Evolutionary conservation across 1,140 invertebrate species (phyloP).

Genomic region (Condylostylus longicornis): DNA sequence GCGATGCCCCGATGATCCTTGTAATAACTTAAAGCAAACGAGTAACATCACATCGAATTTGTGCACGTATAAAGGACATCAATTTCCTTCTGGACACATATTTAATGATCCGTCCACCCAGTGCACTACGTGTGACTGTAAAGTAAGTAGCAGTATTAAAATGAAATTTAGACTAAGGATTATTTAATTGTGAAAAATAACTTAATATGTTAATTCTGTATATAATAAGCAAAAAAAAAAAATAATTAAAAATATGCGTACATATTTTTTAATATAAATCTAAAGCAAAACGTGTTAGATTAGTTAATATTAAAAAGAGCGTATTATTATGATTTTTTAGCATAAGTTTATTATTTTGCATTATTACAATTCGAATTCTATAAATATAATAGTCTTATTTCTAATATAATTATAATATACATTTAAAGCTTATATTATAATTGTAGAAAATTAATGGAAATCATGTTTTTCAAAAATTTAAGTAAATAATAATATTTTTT

Average conservation of each 20-base stretch:
- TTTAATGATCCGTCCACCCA: constrained; percentile 26
- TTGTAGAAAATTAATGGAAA: not conserved
- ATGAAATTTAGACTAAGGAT: not conserved
- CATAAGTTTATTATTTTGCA: not conserved
- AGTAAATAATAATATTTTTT: not conserved
- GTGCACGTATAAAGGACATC: constrained; percentile 41
- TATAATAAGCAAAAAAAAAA: not conserved
- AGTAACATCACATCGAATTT: constrained; percentile 26
- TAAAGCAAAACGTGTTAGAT: not conserved
- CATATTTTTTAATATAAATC: not conserved
- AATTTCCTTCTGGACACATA: constrained; percentile 44
- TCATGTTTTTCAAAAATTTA: not conserved
- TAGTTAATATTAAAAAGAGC: not conserved
- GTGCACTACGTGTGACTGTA: constrained; percentile 44
- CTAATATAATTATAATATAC: too few species aligned
- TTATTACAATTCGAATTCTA: not conserved
- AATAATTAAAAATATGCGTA: not conserved
- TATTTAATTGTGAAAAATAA: not conserved
- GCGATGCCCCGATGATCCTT: constrained; percentile 49
- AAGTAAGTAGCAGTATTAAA: constrained; percentile 38
- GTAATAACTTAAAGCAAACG: constrained; percentile 21
- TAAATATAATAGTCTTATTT: not conserved
- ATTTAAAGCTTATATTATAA: not conserved
- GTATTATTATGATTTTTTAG: not conserved
- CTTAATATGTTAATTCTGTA: not conserved